A percentile compares a stretch with the other conserved stretches of the same genome.
phyloP scores from a whole-genome alignment of 2,888 invertebrate genomes.

The Poecilus cupreus region DNA sequence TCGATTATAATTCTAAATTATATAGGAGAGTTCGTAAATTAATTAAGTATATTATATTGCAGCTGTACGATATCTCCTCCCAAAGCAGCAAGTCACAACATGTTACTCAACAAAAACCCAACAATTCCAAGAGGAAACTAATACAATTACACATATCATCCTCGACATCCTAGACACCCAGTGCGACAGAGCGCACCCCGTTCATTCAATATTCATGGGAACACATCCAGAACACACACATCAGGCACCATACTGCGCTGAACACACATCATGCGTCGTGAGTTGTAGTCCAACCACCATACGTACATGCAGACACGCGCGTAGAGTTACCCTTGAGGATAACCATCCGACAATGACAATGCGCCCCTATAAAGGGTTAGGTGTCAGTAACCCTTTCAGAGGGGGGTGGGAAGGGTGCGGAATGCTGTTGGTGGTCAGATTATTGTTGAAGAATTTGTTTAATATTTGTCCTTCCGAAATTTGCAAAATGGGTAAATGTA shows the following conservation, averaged over 20 bases:
- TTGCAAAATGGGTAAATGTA: too few relatives aligned
- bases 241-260: too few relatives aligned
- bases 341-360: neutral
- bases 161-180: neutral
- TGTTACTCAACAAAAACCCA: neutral
- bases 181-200: neutral
- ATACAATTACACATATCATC: conserved; percentile 42
- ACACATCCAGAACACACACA: neutral
- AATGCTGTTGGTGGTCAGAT: neutral
- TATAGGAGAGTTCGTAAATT: too few relatives aligned
- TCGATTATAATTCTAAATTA: too few relatives aligned
- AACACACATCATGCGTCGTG: too few relatives aligned
- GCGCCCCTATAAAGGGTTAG: neutral
- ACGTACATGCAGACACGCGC: too few relatives aligned
- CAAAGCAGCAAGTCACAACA: neutral
- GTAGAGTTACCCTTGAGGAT: neutral
- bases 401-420: neutral
- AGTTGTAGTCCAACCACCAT: too few relatives aligned
- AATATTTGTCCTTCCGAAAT: too few relatives aligned
- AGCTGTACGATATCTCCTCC: too few relatives aligned
- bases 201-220: conserved; percentile 58
- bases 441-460: neutral
- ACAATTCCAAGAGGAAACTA: conserved; percentile 13
- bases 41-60: too few relatives aligned
- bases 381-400: conserved; percentile 3